phyloP scores from a whole-genome alignment of 2,113 vertebrate species.

The Tachysurus fulvidraco region DNA sequence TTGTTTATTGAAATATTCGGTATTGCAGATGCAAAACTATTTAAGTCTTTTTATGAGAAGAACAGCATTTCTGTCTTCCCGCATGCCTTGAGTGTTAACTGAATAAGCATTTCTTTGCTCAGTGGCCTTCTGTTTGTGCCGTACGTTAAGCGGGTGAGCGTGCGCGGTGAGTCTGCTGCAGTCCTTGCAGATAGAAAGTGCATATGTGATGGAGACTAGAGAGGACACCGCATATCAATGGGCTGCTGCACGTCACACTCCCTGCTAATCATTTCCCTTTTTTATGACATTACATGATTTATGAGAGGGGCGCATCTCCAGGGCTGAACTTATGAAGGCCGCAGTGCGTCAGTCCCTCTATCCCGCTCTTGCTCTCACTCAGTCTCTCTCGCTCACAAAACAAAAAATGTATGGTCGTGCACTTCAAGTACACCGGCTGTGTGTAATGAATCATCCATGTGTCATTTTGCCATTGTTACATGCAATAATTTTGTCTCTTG shows the following conservation, averaged over 20 bases:
- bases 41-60: not conserved
- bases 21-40: not conserved
- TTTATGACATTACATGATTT: constrained; percentile 45
- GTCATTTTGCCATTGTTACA: constrained; percentile 4
- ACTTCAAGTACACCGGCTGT: constrained; percentile 15
- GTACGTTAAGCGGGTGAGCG: not conserved
- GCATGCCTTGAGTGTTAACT: not conserved
- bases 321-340: constrained; percentile 31
- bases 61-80: not conserved
- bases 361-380: not conserved
- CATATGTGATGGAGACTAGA: constrained; percentile 26
- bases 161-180: not conserved
- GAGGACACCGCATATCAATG: constrained; percentile 33
- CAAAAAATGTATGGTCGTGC: not conserved
- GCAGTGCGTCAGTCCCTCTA: constrained; percentile 35
- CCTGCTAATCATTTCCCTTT: constrained; percentile 38
- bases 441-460: constrained; percentile 36
- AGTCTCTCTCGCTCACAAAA: not conserved
- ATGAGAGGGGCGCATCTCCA: constrained; percentile 29
- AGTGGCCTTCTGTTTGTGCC: not conserved
- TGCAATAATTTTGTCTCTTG: not conserved
- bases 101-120: not conserved
- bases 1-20: not conserved
- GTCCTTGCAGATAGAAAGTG: constrained; percentile 18
- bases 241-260: constrained; percentile 17